phyloP scores from a whole-genome alignment of 92 coral and sea anemone species.

The Isaurus tuberculatus region DNA sequence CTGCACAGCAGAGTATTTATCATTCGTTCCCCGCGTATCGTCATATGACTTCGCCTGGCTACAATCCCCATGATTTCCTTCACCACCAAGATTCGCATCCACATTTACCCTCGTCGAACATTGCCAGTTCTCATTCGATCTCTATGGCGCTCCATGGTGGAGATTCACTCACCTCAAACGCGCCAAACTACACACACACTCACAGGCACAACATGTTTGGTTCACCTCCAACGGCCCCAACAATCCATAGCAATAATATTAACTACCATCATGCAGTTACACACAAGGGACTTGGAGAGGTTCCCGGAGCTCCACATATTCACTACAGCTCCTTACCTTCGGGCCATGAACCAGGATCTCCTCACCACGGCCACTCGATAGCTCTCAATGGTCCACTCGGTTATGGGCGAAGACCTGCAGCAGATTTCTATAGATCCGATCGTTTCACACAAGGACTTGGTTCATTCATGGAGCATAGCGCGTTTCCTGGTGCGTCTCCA shows the following conservation, averaged over 20 bases:
- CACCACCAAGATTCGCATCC: slow-evolving; percentile 83
- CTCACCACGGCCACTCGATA: slow-evolving; percentile 89
- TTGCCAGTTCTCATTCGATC: slow-evolving; percentile 78
- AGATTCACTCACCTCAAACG: slow-evolving; percentile 81
- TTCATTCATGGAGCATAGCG: slow-evolving; percentile 82
- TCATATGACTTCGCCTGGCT: slow-evolving; percentile 83
- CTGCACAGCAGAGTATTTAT: slow-evolving; percentile 89
- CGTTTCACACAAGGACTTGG: slow-evolving; percentile 86
- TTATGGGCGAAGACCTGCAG: slow-evolving; percentile 68
- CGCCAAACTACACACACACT: slow-evolving; percentile 78
- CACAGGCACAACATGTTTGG: slow-evolving; percentile 83
- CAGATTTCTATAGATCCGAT: slow-evolving; percentile 79
- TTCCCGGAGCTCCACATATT: slow-evolving; percentile 69
- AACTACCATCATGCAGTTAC: slow-evolving; percentile 88
- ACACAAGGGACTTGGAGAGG: slow-evolving; percentile 82
- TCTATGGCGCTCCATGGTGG: slow-evolving; percentile 73
- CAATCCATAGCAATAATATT: slow-evolving; percentile 86
- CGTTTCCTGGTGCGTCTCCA: slow-evolving; percentile 83
- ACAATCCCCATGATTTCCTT: slow-evolving; percentile 85
- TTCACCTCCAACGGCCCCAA: slow-evolving; percentile 77
- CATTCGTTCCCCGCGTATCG: slow-evolving; percentile 98
- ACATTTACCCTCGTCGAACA: slow-evolving; percentile 82
- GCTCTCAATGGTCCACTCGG: slow-evolving; percentile 76
- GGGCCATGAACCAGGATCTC: slow-evolving; percentile 76
- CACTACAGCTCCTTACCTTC: slow-evolving; percentile 84